phyloP scores from a whole-genome alignment of 2,888 invertebrate genomes.

The Nemotelus nigrinus region DNA sequence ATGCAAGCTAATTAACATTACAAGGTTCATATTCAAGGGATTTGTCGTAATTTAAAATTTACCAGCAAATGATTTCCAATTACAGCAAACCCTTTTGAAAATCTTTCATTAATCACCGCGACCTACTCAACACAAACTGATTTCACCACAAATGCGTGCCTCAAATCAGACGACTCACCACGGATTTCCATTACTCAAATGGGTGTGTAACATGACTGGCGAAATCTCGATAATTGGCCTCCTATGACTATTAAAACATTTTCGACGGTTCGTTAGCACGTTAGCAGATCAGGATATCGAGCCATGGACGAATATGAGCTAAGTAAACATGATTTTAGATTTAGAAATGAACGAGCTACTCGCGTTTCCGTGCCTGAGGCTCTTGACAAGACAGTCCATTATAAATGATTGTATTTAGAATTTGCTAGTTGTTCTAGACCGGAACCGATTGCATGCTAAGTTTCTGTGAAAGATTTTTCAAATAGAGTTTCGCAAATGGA shows the following conservation, averaged over 20 bases:
- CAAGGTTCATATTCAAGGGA: no score
- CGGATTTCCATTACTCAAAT: slow-evolving; percentile 23
- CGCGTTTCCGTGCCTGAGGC: slow-evolving; percentile 13
- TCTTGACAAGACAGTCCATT: background rate
- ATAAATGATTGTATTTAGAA: background rate
- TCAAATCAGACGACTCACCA: background rate
- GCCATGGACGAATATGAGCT: background rate
- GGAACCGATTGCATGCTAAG: slow-evolving; percentile 10
- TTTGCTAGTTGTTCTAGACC: background rate
- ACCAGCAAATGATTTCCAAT: no score
- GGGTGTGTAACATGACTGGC: slow-evolving; percentile 40
- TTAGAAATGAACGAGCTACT: slow-evolving; percentile 11
- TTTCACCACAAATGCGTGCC: background rate
- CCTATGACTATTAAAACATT: background rate
- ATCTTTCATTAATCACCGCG: no score
- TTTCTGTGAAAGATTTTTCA: background rate
- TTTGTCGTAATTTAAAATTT: no score
- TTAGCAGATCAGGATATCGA: background rate
- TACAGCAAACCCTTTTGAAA: no score
- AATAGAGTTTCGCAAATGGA: no score
- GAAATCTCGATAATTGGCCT: slow-evolving; percentile 20
- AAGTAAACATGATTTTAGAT: slow-evolving; percentile 29
- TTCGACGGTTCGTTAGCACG: background rate
- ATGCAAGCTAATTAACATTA: no score
- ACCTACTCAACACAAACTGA: no score